phyloP scores from a whole-genome alignment of 2,113 vertebrate species.

The Cynoglossus semilaevis region DNA sequence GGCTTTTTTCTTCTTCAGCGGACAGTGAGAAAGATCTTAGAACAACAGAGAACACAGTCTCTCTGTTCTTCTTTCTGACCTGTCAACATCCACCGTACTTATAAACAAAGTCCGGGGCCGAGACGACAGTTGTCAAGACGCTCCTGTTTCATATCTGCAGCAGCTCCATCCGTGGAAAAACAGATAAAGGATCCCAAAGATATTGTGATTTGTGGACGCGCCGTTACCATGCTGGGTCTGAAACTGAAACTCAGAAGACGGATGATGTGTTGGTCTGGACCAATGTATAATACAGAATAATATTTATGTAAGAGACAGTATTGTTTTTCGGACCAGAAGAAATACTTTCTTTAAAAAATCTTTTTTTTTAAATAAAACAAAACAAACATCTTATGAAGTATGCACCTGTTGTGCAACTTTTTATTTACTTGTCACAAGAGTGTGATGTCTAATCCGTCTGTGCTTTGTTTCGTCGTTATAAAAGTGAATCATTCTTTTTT shows the following conservation, averaged over 20 bases:
- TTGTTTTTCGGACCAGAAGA: neutral
- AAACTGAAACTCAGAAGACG: too few relatives aligned
- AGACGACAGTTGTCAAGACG: slow-evolving; percentile 14
- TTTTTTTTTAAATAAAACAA: slow-evolving; percentile 46
- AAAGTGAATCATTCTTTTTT: too few relatives aligned
- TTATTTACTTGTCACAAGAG: too few relatives aligned
- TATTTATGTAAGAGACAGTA: too few relatives aligned
- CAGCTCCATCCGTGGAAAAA: slow-evolving; percentile 24
- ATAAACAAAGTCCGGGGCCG: slow-evolving; percentile 26
- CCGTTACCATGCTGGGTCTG: too few relatives aligned
- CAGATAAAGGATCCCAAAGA: slow-evolving; percentile 20
- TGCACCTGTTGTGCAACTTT: too few relatives aligned
- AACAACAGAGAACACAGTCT: slow-evolving; percentile 15
- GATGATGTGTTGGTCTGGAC: too few relatives aligned
- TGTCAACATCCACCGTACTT: slow-evolving; percentile 37
- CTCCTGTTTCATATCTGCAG: too few relatives aligned
- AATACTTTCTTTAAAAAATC: slow-evolving; percentile 36
- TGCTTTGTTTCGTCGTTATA: too few relatives aligned
- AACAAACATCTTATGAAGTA: neutral
- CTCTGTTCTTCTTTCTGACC: slow-evolving; percentile 24
- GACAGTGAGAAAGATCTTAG: slow-evolving; percentile 6
- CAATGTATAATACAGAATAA: too few relatives aligned
- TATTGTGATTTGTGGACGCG: too few relatives aligned
- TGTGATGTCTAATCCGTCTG: too few relatives aligned
- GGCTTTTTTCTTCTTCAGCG: slow-evolving; percentile 10